Evolutionary conservation across 2,113 vertebrate genomes (phyloP).

Genomic region (Mugil cephalus): DNA sequence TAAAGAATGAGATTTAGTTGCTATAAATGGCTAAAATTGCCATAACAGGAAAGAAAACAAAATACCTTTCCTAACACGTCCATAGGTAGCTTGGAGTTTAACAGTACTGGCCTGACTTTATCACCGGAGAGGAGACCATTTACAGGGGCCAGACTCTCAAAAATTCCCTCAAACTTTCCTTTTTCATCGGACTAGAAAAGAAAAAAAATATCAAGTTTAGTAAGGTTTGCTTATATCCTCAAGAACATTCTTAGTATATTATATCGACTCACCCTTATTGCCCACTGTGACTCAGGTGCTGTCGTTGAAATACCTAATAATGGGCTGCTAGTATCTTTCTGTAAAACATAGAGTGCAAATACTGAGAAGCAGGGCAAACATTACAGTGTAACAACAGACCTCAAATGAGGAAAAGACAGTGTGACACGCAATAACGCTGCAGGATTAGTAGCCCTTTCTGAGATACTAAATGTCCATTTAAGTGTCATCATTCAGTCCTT

Average conservation of each 20-base stretch:
- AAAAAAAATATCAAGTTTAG: constrained; percentile 12
- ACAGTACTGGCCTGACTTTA: constrained; percentile 95
- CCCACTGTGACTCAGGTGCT: constrained; percentile 87
- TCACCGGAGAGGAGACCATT: constrained; percentile 95
- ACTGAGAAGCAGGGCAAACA: background rate
- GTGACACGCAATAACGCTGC: too few species aligned
- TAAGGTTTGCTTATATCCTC: background rate
- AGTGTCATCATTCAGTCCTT: background rate
- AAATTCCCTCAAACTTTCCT: constrained; percentile 96
- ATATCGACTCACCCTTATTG: constrained; percentile 88
- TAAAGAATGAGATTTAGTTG: background rate
- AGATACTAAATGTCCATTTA: background rate
- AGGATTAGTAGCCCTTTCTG: background rate
- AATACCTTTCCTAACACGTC: constrained; percentile 95
- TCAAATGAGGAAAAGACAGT: background rate
- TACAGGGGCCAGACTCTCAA: constrained; percentile 93
- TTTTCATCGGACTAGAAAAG: constrained; percentile 91
- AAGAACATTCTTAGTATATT: background rate
- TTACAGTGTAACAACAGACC: background rate
- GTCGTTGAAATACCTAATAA: constrained; percentile 79
- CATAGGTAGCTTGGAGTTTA: constrained; percentile 98
- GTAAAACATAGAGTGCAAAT: constrained; percentile 57
- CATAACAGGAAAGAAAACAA: background rate
- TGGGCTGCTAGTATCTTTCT: constrained; percentile 93
- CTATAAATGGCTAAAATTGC: background rate